Conservation (phyloP, 2,888 invertebrate genomes). For the Dione juno region DNA sequence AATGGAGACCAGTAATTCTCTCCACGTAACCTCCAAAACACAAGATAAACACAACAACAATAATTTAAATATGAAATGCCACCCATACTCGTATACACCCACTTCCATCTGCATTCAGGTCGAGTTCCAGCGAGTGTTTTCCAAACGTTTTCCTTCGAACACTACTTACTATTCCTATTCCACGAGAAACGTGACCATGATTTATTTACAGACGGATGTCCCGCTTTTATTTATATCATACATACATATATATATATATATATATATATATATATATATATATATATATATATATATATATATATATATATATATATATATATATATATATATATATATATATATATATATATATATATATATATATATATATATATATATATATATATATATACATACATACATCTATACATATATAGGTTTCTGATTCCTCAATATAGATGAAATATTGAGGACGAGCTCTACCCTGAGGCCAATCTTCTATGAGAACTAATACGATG, state of each 20-base stretch:
- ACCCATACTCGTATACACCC: constrained; percentile 47
- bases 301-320: no score
- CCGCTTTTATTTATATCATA: constrained; percentile 45
- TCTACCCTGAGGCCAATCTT: constrained; percentile 5
- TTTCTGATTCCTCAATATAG: constrained; percentile 43
- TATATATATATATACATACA: no score
- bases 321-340: no score
- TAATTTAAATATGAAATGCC: not conserved
- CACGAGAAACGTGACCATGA: constrained; percentile 53
- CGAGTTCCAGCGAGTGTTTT: constrained; percentile 69
- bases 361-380: no score
- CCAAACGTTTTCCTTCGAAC: constrained; percentile 69
- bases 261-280: no score
- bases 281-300: no score
- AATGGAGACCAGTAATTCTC: no score
- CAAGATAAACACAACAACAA: not conserved
- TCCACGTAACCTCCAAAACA: no score
- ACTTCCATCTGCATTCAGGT: constrained; percentile 63
- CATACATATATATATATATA: constrained; percentile 6
- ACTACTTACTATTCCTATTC: constrained; percentile 56
- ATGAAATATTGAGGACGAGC: constrained; percentile 40
- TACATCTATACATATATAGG: not conserved
- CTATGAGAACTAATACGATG: constrained; percentile 9
- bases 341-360: no score
- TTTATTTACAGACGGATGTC: constrained; percentile 49